A percentile compares a stretch with the other conserved stretches of the same genome.
These are phyloP conservation scores for Xenus cinereus DNA, from an alignment of 2,113 vertebrate species.

Conservation along the genomic window DNA sequence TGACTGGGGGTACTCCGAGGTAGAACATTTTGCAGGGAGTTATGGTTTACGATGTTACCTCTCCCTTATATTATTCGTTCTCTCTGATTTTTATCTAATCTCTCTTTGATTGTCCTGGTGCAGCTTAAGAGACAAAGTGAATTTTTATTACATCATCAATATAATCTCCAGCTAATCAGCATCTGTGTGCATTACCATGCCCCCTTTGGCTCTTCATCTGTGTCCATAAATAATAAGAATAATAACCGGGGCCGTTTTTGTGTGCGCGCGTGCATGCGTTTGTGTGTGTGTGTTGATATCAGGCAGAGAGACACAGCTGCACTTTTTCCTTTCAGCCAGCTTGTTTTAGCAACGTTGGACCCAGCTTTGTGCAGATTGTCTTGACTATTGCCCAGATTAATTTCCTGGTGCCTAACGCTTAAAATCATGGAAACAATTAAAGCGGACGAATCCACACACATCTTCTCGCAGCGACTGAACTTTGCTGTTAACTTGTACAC, in stretches of 20 bases:
- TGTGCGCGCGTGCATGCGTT: not conserved
- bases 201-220: constrained; percentile 64
- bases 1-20: not conserved
- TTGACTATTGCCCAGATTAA: constrained; percentile 35
- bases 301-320: not conserved
- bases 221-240: constrained; percentile 69
- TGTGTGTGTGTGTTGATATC: not conserved
- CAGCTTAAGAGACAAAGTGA: constrained; percentile 81
- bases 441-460: not conserved
- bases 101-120: constrained; percentile 75
- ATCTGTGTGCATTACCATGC: constrained; percentile 66
- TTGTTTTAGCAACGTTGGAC: constrained; percentile 37
- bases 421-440: constrained; percentile 39
- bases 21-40: not conserved
- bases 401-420: constrained; percentile 14
- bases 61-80: constrained; percentile 74
- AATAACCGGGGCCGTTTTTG: not conserved
- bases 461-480: not conserved
- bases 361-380: constrained; percentile 33
- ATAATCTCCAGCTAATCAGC: constrained; percentile 80
- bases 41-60: constrained; percentile 34
- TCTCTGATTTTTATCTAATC: constrained; percentile 79
- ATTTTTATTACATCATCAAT: constrained; percentile 86
- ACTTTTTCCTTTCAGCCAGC: constrained; percentile 27
- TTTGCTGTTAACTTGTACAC: not conserved